phyloP scores from a whole-genome alignment of 2,113 vertebrate species.

The Chauna torquata region DNA sequence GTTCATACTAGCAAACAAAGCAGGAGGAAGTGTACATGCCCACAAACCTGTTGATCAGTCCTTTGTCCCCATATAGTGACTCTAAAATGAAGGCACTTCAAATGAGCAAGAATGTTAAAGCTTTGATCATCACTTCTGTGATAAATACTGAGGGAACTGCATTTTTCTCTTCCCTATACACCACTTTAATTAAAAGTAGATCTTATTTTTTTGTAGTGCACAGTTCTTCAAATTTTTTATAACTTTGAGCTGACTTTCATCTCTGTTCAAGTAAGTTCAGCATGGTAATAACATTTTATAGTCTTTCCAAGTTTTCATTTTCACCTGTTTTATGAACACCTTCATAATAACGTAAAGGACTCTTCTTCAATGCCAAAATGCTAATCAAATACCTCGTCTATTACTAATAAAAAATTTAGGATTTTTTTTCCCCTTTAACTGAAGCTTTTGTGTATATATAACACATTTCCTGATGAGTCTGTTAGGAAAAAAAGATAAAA shows the following conservation, averaged over 20 bases:
- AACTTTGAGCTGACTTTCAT: constrained; percentile 56
- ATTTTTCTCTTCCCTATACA: not conserved
- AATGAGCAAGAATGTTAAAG: not conserved
- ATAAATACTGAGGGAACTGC: not conserved
- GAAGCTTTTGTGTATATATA: not conserved
- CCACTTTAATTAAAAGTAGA: not conserved
- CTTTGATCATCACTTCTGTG: not conserved
- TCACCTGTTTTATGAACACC: constrained; percentile 47
- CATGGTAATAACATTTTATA: constrained; percentile 37
- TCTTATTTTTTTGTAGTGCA: not conserved
- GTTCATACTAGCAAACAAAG: not conserved
- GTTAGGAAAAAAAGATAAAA: not conserved
- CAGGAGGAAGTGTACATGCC: not conserved
- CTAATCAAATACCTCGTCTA: constrained; percentile 27
- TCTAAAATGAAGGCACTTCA: not conserved
- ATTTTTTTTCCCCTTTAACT: not conserved
- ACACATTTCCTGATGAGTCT: not conserved
- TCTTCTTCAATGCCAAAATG: constrained; percentile 25
- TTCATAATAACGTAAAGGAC: not conserved
- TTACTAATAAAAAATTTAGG: not conserved
- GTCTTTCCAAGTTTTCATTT: constrained; percentile 30
- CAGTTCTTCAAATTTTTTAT: not conserved
- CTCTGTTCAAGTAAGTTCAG: not conserved
- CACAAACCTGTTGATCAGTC: not conserved
- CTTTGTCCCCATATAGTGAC: not conserved